Evolutionary conservation across 2,888 invertebrate genomes (phyloP).

Genomic region (Noctua fimbriata): DNA sequence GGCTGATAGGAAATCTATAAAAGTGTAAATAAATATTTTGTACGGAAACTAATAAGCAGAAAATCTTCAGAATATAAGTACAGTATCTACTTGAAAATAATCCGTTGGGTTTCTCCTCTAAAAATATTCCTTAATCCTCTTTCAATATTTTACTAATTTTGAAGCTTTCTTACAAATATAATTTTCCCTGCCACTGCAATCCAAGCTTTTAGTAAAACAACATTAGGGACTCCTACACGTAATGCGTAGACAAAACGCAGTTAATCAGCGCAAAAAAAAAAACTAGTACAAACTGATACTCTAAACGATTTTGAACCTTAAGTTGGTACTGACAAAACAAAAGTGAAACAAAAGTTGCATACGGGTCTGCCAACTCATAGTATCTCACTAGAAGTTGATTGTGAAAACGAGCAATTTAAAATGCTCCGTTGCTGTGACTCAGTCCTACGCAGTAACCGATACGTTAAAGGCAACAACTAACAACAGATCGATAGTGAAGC

Average conservation of each 20-base stretch:
- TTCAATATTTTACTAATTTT: neutral
- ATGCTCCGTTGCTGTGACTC: neutral
- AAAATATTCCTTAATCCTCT: neutral
- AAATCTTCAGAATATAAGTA: neutral
- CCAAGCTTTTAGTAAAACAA: neutral
- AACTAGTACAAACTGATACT: neutral
- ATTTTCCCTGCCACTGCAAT: neutral
- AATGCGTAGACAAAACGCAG: neutral
- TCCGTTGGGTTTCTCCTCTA: neutral
- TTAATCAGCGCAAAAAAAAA: neutral
- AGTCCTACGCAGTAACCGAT: constrained; percentile 16
- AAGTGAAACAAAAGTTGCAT: neutral
- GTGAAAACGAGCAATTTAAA: neutral
- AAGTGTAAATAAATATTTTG: neutral
- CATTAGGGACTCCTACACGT: neutral
- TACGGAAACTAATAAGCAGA: neutral
- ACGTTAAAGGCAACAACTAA: neutral
- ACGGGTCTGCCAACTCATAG: neutral
- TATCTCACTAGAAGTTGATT: neutral
- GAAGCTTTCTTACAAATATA: neutral
- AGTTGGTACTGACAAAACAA: neutral
- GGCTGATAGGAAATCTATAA: neutral
- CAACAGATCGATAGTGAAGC: constrained; percentile 43
- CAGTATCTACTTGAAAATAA: neutral
- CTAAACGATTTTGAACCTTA: neutral